Conservation (phyloP, 2,797 vertebrate species). For the Poeciliopsis presidionis region DNA sequence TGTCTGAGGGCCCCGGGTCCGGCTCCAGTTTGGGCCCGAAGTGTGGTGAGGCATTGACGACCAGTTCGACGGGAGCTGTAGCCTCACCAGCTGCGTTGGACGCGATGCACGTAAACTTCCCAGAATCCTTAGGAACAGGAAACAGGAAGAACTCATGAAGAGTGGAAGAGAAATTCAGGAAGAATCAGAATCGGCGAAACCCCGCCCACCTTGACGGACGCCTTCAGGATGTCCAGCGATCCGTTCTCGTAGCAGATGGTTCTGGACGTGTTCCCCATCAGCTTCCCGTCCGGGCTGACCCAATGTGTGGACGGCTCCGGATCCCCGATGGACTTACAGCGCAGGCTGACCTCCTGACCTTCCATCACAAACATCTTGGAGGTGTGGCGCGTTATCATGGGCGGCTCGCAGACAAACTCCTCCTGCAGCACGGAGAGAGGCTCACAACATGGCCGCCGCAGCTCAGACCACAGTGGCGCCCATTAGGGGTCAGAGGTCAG, state of each 20-base stretch:
- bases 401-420: slow-evolving; percentile 91
- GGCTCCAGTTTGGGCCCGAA: slow-evolving; percentile 86
- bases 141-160: not conserved
- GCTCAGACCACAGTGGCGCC: no score
- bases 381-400: slow-evolving; percentile 90
- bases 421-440: slow-evolving; percentile 64
- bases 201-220: slow-evolving; percentile 70
- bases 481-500: no score
- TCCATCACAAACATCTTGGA: slow-evolving; percentile 82
- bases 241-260: slow-evolving; percentile 90
- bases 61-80: slow-evolving; percentile 88
- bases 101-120: slow-evolving; percentile 91
- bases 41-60: slow-evolving; percentile 85
- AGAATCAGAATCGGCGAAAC: not conserved
- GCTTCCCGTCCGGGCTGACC: slow-evolving; percentile 90
- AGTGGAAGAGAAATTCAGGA: not conserved
- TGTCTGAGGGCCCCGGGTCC: slow-evolving; percentile 84
- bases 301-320: slow-evolving; percentile 91
- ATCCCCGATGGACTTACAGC: slow-evolving; percentile 92
- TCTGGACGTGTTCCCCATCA: slow-evolving; percentile 89
- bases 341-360: slow-evolving; percentile 86
- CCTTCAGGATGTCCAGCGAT: slow-evolving; percentile 87
- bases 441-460: no score
- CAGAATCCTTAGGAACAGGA: slow-evolving; percentile 77
- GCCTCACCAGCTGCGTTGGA: slow-evolving; percentile 94